A percentile compares a stretch with the other conserved stretches of the same genome.
These are phyloP conservation scores for Callaeas wilsoni DNA, from an alignment of 2,113 vertebrate genomes.

Conservation along the genomic window DNA sequence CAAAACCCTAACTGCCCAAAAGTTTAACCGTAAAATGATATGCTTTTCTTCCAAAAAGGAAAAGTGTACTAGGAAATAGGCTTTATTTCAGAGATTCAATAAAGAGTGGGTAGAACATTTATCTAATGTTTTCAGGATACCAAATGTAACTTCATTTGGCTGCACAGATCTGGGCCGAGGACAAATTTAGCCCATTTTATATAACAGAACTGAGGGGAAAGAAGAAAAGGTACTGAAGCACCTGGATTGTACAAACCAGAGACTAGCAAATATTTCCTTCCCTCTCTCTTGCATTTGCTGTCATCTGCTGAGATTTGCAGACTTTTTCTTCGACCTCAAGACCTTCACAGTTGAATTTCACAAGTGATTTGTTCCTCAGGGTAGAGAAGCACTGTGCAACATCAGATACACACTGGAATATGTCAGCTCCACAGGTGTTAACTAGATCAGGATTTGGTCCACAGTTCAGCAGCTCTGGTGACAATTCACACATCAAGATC, in stretches of 20 bases:
- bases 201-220: neutral
- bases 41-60: neutral
- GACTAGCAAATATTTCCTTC: neutral
- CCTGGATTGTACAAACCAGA: neutral
- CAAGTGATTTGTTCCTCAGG: conserved; percentile 22
- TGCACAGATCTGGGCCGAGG: neutral
- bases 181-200: neutral
- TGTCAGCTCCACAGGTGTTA: conserved; percentile 11
- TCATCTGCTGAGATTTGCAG: neutral
- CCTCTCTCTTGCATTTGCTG: neutral
- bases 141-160: neutral
- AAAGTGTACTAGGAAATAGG: neutral
- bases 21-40: conserved; percentile 27
- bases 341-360: conserved; percentile 18
- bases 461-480: neutral
- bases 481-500: conserved; percentile 29
- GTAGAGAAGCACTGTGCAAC: neutral
- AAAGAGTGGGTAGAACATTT: neutral
- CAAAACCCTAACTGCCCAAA: neutral
- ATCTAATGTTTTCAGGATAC: neutral
- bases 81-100: neutral
- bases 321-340: neutral
- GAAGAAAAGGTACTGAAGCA: neutral
- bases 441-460: neutral
- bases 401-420: neutral